These are phyloP conservation scores for Penaeus monodon DNA, from an alignment of 2,888 invertebrate genomes.

Conservation along the genomic window DNA sequence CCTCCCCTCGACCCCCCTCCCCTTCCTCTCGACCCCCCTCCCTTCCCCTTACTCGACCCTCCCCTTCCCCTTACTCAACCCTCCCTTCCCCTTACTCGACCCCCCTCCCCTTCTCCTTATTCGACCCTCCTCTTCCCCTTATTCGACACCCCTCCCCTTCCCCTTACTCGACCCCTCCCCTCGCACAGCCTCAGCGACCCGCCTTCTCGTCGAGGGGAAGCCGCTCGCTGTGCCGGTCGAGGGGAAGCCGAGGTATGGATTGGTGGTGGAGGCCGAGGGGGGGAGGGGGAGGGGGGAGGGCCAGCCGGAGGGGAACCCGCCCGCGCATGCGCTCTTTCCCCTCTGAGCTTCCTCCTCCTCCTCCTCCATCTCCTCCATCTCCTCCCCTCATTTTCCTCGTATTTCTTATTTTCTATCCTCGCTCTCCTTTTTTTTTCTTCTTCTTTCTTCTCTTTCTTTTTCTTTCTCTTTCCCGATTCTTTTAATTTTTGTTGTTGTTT, in stretches of 20 bases:
- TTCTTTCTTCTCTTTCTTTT: background rate
- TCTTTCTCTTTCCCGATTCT: background rate
- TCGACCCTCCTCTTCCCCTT: background rate
- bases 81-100: background rate
- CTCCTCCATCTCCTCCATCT: background rate
- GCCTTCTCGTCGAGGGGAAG: background rate
- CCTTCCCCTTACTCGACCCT: background rate
- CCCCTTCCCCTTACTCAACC: background rate
- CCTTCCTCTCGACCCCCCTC: background rate
- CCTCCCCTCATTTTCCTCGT: background rate
- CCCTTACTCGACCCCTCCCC: background rate
- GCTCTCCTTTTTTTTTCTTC: background rate
- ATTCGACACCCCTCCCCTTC: background rate
- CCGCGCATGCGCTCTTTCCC: background rate
- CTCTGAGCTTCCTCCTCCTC: background rate
- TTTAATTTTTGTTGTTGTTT: too few species aligned
- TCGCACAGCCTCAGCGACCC: background rate
- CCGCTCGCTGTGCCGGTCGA: background rate
- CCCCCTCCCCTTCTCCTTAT: background rate
- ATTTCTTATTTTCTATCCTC: too few species aligned
- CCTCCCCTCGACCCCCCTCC: background rate
- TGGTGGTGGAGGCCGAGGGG: slow-evolving; percentile 18
- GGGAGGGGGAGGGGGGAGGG: background rate
- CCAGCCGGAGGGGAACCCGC: background rate
- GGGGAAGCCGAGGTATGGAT: background rate